Conservation (phyloP, 2,113 vertebrate genomes). For the Isichthys henryi region DNA sequence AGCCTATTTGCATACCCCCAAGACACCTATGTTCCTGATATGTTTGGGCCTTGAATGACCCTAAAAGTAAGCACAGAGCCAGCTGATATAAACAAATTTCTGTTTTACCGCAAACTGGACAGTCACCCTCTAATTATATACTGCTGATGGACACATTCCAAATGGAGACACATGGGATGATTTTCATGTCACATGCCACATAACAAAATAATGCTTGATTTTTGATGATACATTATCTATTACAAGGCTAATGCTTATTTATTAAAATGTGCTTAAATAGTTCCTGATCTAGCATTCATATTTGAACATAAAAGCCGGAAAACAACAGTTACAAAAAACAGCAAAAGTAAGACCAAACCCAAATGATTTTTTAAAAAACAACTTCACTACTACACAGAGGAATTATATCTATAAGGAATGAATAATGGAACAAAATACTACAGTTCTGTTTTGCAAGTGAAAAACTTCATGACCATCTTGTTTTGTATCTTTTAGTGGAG, state of each 20-base stretch:
- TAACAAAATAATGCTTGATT: slow-evolving; percentile 19
- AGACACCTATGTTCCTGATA: slow-evolving; percentile 63
- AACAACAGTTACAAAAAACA: background rate
- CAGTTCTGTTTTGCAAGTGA: background rate
- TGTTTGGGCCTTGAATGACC: slow-evolving; percentile 66
- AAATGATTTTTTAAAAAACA: background rate
- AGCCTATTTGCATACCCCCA: slow-evolving; percentile 58
- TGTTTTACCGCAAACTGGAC: slow-evolving; percentile 72
- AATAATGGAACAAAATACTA: background rate
- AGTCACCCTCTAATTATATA: slow-evolving; percentile 69
- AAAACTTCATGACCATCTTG: background rate
- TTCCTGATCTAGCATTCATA: background rate
- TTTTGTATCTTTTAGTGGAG: background rate
- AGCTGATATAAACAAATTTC: slow-evolving; percentile 72
- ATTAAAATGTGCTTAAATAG: slow-evolving; percentile 13
- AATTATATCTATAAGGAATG: background rate
- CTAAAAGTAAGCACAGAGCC: slow-evolving; percentile 71
- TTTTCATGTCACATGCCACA: slow-evolving; percentile 14
- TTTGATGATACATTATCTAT: background rate
- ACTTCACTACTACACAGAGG: background rate
- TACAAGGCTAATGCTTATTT: slow-evolving; percentile 11
- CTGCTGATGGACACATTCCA: slow-evolving; percentile 75
- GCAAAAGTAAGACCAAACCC: background rate
- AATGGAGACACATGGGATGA: slow-evolving; percentile 53
- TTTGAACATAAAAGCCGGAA: background rate